Base-by-base conservation (phyloP, 2,113 vertebrate species). In the Microtus ochrogaster region DNA sequence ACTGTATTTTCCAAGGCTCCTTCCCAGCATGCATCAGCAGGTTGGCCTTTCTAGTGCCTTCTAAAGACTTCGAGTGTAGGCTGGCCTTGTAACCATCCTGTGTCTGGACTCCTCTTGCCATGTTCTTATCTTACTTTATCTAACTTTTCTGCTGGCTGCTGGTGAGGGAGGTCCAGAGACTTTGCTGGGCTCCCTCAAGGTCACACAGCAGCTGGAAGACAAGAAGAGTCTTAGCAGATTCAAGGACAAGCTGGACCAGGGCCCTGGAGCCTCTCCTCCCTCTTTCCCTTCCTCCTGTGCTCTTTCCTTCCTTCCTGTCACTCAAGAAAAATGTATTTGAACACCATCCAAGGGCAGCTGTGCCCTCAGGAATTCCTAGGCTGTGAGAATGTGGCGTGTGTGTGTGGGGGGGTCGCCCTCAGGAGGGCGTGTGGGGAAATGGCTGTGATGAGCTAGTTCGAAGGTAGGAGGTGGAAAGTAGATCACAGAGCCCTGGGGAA, bases 401-500 rank as follows among this genome's bases (percentile, higher is more conserved):
- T 52, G 76, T 81, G 77, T 55, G n/a, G 82, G 33, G n/a, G 68
- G 68, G 52, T 86, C 41, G 7, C 70, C 91, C 79, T 79, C 78
- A 12, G 63, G 85, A 91, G 78, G 47, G 78, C 63, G 49, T 92
- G 81, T 89, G 86, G 91, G 94, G 92, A 88, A 93, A 92, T 92
- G 86, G 76, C 81, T 89, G 89, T 0, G 9, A 91, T 94, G 96
- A 96, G 95, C 94, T 97, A 92, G 96, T 97, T 98, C 98, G 91
- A 94, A 98, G 97, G 96, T 47, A 94, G 92, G 86, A 84, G 95
- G 41, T 24, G 36, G 87, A 97, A 97, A 97, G 94, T 97, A 97
- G 97, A 97, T 97, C 97, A 96, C 7, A 1, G 79, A 92, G 94
- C 97, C 96, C 98, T 97, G 95, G 96, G 97, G 98, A 96, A 96